phyloP scores from a whole-genome alignment of 2,888 invertebrate species.

The Limulus polyphemus region DNA sequence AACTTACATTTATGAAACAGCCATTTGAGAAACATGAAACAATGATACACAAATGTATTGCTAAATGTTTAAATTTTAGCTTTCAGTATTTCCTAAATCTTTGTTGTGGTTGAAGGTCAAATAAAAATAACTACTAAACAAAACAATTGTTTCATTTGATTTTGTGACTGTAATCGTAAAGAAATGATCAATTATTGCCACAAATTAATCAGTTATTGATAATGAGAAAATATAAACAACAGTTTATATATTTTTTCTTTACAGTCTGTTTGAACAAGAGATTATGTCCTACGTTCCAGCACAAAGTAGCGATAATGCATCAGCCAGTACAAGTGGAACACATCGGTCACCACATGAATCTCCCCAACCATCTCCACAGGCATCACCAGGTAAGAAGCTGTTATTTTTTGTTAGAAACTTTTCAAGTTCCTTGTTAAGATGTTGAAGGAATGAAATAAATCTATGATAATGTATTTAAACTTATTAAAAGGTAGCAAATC shows the following conservation, averaged over 20 bases:
- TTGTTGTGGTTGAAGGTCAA: background rate
- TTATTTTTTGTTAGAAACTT: background rate
- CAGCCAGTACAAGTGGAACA: constrained; percentile 38
- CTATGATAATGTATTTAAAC: too few species aligned
- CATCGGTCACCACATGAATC: constrained; percentile 45
- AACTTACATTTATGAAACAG: too few species aligned
- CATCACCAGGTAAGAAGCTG: constrained; percentile 27
- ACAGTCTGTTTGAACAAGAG: constrained; percentile 92
- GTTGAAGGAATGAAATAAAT: too few species aligned
- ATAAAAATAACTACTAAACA: background rate
- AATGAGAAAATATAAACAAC: too few species aligned
- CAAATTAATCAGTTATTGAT: too few species aligned
- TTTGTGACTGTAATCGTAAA: background rate
- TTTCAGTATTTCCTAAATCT: background rate
- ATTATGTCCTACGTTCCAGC: constrained; percentile 86
- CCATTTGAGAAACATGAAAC: too few species aligned
- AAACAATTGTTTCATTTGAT: background rate
- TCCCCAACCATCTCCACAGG: constrained; percentile 56
- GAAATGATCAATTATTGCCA: too few species aligned
- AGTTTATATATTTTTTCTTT: constrained; percentile 30
- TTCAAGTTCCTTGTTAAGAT: too few species aligned
- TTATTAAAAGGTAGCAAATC: too few species aligned
- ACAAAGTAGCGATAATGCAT: constrained; percentile 9
- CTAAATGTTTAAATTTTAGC: background rate
- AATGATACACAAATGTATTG: too few species aligned